Conservation (phyloP, 2,888 invertebrate genomes). For the Melinaea marsaeus region DNA sequence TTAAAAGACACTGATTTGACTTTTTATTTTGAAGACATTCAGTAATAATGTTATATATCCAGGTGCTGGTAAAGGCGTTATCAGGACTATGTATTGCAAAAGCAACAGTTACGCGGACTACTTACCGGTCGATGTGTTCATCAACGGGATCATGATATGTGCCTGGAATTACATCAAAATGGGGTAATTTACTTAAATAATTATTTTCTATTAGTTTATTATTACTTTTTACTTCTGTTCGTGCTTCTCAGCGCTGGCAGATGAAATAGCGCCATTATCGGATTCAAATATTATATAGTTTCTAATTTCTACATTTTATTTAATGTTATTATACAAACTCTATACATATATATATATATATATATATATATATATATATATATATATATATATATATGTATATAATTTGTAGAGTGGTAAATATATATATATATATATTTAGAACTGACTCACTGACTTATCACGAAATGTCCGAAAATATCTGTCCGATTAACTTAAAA, state of each 20-base stretch:
- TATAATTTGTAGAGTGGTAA: too few species aligned
- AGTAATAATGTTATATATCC: conserved; percentile 18
- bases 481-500: too few species aligned
- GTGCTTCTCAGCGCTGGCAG: background rate
- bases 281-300: background rate
- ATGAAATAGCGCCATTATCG: background rate
- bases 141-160: conserved; percentile 83
- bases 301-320: background rate
- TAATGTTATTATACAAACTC: too few species aligned
- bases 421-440: too few species aligned
- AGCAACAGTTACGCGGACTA: conserved; percentile 87
- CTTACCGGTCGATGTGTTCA: conserved; percentile 88
- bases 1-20: too few species aligned
- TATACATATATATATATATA: too few species aligned
- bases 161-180: conserved; percentile 81
- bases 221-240: background rate
- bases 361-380: too few species aligned
- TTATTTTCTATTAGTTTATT: background rate
- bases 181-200: conserved; percentile 57
- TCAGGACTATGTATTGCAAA: conserved; percentile 92
- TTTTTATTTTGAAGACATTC: too few species aligned
- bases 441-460: too few species aligned
- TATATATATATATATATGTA: too few species aligned
- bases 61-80: conserved; percentile 91
- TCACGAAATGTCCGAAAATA: too few species aligned